Conservation (phyloP, 2,888 invertebrate genomes). For the Elmis aenea region DNA sequence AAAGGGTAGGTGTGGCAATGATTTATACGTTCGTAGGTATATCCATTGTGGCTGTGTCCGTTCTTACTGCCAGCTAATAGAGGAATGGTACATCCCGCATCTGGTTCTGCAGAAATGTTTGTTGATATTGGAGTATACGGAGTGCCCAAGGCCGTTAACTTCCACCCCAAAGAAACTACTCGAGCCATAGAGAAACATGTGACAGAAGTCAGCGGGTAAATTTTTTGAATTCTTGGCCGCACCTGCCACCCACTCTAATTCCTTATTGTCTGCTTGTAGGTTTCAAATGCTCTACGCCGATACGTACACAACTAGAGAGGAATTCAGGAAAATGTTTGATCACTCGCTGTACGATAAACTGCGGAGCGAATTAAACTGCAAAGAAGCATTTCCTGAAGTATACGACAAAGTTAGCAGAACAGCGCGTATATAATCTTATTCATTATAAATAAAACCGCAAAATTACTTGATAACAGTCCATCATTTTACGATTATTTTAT, state of each 20-base stretch:
- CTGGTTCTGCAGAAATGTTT: constrained; percentile 52
- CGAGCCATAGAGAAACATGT: constrained; percentile 66
- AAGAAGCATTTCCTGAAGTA: constrained; percentile 72
- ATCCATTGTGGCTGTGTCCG: constrained; percentile 81
- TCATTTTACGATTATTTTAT: no score
- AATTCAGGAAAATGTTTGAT: constrained; percentile 78
- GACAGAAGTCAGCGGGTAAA: constrained; percentile 56
- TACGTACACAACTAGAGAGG: constrained; percentile 66
- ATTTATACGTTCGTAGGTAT: no score
- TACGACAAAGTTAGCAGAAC: constrained; percentile 67
- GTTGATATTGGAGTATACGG: constrained; percentile 82
- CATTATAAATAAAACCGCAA: background rate
- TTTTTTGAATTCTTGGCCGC: constrained; percentile 17
- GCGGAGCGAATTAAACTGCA: constrained; percentile 55
- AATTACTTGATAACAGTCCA: no score
- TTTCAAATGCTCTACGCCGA: constrained; percentile 86
- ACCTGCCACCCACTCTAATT: constrained; percentile 17
- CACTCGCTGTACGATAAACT: constrained; percentile 67
- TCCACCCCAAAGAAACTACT: constrained; percentile 60
- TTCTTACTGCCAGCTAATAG: constrained; percentile 64
- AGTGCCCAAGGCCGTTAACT: constrained; percentile 59
- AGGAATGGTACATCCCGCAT: constrained; percentile 63
- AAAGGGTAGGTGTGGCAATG: no score
- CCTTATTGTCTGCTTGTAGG: constrained; percentile 36
- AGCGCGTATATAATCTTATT: constrained; percentile 45